These are phyloP conservation scores for Leptosomus discolor DNA, from an alignment of 2,113 vertebrate species.

Conservation along the genomic window DNA sequence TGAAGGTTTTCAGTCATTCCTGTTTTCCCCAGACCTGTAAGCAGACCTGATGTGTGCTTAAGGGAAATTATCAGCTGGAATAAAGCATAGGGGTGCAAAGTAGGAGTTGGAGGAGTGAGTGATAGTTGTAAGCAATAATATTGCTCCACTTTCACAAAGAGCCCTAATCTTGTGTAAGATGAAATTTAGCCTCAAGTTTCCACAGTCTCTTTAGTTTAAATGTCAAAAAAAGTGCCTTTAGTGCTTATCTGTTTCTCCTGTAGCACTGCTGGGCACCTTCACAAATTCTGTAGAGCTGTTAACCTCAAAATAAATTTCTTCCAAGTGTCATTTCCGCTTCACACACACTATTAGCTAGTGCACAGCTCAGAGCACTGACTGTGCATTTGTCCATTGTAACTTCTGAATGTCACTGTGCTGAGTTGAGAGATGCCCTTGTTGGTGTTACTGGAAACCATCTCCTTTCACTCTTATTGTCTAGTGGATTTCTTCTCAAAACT, in stretches of 20 bases:
- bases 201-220: neutral
- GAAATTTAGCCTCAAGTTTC: neutral
- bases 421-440: neutral
- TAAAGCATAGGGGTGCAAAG: neutral
- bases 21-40: neutral
- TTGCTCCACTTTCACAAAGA: neutral
- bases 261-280: neutral
- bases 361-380: neutral
- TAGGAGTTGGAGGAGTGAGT: neutral
- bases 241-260: neutral
- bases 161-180: neutral
- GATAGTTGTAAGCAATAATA: neutral
- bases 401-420: neutral
- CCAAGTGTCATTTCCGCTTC: neutral
- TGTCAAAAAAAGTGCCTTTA: neutral
- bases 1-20: neutral
- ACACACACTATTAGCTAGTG: neutral
- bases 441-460: neutral
- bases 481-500: neutral
- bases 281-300: neutral
- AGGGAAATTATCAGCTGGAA: neutral
- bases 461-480: neutral
- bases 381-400: accelerated
- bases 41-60: neutral
- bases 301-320: neutral